Evolutionary conservation across 2,888 invertebrate genomes (phyloP).

Genomic region (Dryadula phaetusa): DNA sequence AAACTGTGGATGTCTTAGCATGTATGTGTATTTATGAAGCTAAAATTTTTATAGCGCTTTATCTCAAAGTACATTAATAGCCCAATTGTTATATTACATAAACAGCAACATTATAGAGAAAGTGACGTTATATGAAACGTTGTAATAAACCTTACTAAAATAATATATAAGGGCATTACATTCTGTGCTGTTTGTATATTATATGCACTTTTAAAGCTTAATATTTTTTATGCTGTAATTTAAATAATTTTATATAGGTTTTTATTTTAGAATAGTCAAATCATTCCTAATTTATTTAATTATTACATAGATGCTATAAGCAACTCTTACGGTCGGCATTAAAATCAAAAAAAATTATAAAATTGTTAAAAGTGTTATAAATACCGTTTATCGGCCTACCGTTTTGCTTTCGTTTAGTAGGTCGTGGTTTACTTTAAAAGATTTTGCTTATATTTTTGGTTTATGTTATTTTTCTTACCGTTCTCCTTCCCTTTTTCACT

Average conservation of each 20-base stretch:
- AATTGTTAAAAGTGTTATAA: constrained; percentile 30
- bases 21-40: too few relatives aligned
- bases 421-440: constrained; percentile 25
- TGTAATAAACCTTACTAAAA: too few relatives aligned
- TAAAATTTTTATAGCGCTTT: too few relatives aligned
- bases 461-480: constrained; percentile 25
- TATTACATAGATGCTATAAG: constrained; percentile 17
- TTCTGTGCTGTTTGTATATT: too few relatives aligned
- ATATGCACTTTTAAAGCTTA: too few relatives aligned
- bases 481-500: constrained; percentile 25
- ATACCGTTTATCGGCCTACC: constrained; percentile 35
- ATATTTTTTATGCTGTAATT: too few relatives aligned
- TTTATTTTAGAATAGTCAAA: not conserved
- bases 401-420: constrained; percentile 20
- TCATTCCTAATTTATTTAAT: constrained; percentile 16
- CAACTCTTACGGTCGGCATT: not conserved
- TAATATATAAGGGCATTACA: too few relatives aligned
- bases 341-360: constrained; percentile 24
- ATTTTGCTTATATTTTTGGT: constrained; percentile 20
- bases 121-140: too few relatives aligned
- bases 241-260: not conserved
- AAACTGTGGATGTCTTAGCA: too few relatives aligned
- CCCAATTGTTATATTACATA: too few relatives aligned
- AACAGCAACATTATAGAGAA: too few relatives aligned
- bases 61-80: too few relatives aligned